Percentiles rank a stretch among this genome's conserved stretches.
These are phyloP conservation scores for Oryzias celebensis DNA, from an alignment of 2,113 vertebrate species.

Conservation along the genomic window DNA sequence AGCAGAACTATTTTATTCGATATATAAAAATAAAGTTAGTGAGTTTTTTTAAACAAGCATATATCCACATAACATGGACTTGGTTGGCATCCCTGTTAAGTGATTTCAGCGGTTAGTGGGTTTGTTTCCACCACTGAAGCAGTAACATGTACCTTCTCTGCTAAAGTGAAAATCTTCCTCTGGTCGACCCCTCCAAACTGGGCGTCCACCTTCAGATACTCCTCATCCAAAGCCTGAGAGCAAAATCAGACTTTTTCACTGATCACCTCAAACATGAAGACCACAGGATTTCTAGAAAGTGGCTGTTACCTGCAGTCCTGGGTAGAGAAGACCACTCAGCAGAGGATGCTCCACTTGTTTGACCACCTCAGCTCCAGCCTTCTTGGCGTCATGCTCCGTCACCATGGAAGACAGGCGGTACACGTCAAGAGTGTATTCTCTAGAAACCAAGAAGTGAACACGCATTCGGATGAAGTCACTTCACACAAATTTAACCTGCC, in stretches of 20 bases:
- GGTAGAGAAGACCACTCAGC: conserved; percentile 96
- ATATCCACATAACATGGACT: too few species aligned
- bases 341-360: conserved; percentile 97
- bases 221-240: conserved; percentile 92
- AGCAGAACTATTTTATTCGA: too few species aligned
- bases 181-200: conserved; percentile 98
- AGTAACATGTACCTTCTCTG: conserved; percentile 86
- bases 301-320: conserved; percentile 87
- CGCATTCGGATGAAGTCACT: not conserved
- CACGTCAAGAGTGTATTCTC: conserved; percentile 95
- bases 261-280: not conserved
- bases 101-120: too few species aligned
- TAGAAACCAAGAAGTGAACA: conserved; percentile 40
- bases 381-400: conserved; percentile 96
- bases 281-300: not conserved
- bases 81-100: too few species aligned
- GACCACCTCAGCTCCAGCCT: conserved; percentile 95
- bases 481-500: not conserved
- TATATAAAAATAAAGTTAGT: too few species aligned
- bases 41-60: too few species aligned
- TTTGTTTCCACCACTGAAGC: not conserved
- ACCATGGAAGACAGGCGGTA: conserved; percentile 92
- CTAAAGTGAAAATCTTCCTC: conserved; percentile 98
- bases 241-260: not conserved
- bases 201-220: conserved; percentile 93